Percentiles rank a stretch among this genome's conserved stretches.
phyloP scores from a whole-genome alignment of 1,140 invertebrate genomes.

The Drosophila paulistorum region DNA sequence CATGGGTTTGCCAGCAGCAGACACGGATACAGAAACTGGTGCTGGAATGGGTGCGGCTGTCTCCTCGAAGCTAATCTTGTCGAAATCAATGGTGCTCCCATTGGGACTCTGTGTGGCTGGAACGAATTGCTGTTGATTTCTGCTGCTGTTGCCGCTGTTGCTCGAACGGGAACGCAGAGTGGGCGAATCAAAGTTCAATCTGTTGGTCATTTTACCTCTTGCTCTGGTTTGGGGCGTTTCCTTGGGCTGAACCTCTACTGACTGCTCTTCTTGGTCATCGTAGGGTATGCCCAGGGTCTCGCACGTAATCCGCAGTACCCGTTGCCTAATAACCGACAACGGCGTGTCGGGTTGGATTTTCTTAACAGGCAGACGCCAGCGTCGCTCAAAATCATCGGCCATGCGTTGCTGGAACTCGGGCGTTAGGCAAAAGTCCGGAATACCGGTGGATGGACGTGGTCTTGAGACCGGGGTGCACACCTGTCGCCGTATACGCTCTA shows the following conservation, averaged over 20 bases:
- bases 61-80: slow-evolving; percentile 80
- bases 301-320: slow-evolving; percentile 73
- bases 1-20: neutral
- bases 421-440: slow-evolving; percentile 75
- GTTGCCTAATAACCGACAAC: slow-evolving; percentile 64
- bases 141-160: slow-evolving; percentile 17
- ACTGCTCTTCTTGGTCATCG: slow-evolving; percentile 14
- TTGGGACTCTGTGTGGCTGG: slow-evolving; percentile 4
- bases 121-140: neutral
- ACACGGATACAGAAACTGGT: neutral
- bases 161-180: slow-evolving; percentile 55
- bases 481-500: slow-evolving; percentile 73
- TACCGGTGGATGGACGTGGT: slow-evolving; percentile 51
- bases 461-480: slow-evolving; percentile 69
- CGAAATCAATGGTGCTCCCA: slow-evolving; percentile 70
- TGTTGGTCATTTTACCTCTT: slow-evolving; percentile 4
- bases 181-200: slow-evolving; percentile 38
- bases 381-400: slow-evolving; percentile 74
- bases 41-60: slow-evolving; percentile 19
- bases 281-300: slow-evolving; percentile 74
- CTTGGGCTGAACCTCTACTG: neutral
- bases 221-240: neutral
- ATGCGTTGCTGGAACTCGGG: slow-evolving; percentile 77
- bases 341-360: slow-evolving; percentile 74
- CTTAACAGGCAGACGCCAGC: slow-evolving; percentile 74